Percentiles rank a stretch among this genome's conserved stretches.
Conservation (phyloP, 2,888 invertebrate genomes). For the Tortricodes alternella region DNA sequence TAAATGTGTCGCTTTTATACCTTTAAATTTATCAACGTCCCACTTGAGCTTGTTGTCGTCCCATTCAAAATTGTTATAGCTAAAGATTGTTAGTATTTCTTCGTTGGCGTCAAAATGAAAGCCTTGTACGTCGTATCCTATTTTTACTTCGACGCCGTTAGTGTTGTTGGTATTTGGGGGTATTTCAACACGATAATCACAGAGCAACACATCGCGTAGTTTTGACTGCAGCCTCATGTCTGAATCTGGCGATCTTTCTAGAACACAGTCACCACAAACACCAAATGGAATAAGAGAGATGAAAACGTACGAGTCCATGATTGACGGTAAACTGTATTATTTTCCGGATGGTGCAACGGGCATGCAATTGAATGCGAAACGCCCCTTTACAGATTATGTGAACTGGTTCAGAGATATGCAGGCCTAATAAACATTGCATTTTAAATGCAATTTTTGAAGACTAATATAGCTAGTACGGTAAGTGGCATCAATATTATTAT, state of each 20-base stretch:
- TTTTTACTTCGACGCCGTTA: background rate
- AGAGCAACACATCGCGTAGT: background rate
- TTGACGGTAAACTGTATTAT: background rate
- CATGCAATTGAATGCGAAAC: constrained; percentile 6
- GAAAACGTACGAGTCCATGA: constrained; percentile 6
- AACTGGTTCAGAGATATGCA: too few species aligned
- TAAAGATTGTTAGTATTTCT: constrained; percentile 21
- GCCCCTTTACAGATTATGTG: constrained; percentile 1
- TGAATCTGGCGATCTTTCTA: background rate
- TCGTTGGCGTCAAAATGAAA: background rate
- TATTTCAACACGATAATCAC: background rate
- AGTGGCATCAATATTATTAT: too few species aligned
- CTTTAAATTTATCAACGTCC: constrained; percentile 45
- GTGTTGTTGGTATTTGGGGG: constrained; percentile 1
- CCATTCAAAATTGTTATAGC: constrained; percentile 40
- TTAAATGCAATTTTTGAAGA: too few species aligned
- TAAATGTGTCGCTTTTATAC: constrained; percentile 33
- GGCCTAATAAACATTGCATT: too few species aligned
- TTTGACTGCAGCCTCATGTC: background rate
- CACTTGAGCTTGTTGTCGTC: constrained; percentile 46
- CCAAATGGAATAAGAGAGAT: background rate
- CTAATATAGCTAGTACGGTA: too few species aligned
- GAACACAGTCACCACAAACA: constrained; percentile 6
- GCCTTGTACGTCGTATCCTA: background rate
- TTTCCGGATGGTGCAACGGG: background rate